A percentile compares a stretch with the other conserved stretches of the same genome.
Conservation (phyloP, 1,140 invertebrate species). For the Magallana gigas region DNA sequence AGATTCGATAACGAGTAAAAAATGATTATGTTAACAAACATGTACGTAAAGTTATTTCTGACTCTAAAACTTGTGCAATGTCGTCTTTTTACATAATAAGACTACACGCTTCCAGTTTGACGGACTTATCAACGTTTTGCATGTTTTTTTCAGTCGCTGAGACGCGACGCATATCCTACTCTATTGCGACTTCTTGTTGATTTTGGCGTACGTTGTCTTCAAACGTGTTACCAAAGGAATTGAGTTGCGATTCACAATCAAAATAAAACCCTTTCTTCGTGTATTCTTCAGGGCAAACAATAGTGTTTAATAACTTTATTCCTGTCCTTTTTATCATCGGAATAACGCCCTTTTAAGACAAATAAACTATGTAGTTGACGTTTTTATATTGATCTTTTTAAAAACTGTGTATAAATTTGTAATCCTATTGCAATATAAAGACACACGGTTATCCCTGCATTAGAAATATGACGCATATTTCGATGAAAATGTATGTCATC, state of each 20-base stretch:
- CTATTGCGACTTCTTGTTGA: too few species aligned
- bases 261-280: too few species aligned
- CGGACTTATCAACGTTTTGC: too few species aligned
- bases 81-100: too few species aligned
- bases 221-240: too few species aligned
- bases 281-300: too few species aligned
- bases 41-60: constrained; percentile 16
- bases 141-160: not conserved
- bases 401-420: not conserved
- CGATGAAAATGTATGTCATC: not conserved
- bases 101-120: too few species aligned
- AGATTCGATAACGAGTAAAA: constrained; percentile 2
- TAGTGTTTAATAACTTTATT: too few species aligned
- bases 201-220: not conserved
- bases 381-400: not conserved
- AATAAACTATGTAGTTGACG: too few species aligned
- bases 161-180: too few species aligned
- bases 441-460: not conserved
- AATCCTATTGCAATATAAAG: not conserved
- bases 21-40: not conserved
- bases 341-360: not conserved
- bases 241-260: not conserved
- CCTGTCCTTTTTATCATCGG: not conserved
- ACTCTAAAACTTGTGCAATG: not conserved
- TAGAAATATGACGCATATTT: not conserved